Conservation (phyloP, 2,113 vertebrate species). For the Seriola rivoliana region DNA sequence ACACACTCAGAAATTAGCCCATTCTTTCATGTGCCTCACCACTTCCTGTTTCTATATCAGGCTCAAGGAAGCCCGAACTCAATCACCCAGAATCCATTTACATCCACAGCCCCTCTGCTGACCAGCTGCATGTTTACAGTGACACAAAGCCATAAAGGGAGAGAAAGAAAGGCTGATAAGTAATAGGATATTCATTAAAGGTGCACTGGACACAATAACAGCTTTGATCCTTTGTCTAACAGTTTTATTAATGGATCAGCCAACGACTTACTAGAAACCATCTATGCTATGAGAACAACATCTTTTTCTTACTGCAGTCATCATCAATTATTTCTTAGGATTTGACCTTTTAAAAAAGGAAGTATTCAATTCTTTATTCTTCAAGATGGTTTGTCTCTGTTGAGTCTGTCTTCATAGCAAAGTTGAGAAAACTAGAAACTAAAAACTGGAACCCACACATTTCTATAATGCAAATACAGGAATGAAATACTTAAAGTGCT, state of each 20-base stretch:
- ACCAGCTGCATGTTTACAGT: slow-evolving; percentile 34
- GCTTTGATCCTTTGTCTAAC: slow-evolving; percentile 57
- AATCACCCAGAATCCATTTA: slow-evolving; percentile 18
- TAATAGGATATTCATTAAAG: not conserved
- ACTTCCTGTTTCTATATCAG: slow-evolving; percentile 51
- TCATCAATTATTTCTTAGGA: not conserved
- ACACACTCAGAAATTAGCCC: not conserved
- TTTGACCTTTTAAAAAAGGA: not conserved
- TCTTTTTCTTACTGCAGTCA: not conserved
- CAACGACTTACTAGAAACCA: not conserved
- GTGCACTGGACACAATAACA: slow-evolving; percentile 13
- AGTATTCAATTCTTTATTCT: not conserved
- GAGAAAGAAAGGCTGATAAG: slow-evolving; percentile 14
- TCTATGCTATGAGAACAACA: not conserved
- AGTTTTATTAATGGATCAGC: slow-evolving; percentile 14
- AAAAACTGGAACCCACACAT: not conserved
- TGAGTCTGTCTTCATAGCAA: no score
- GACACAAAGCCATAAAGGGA: slow-evolving; percentile 1
- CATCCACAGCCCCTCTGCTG: not conserved
- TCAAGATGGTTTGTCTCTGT: no score
- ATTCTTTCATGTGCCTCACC: slow-evolving; percentile 27
- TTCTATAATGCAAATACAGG: no score
- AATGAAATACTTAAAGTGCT: no score
- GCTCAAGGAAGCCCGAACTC: slow-evolving; percentile 36
- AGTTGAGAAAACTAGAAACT: not conserved